Base-by-base conservation (phyloP, 53 echinoderm and acorn worm genomes). In the Hippasteria phrygiana region DNA sequence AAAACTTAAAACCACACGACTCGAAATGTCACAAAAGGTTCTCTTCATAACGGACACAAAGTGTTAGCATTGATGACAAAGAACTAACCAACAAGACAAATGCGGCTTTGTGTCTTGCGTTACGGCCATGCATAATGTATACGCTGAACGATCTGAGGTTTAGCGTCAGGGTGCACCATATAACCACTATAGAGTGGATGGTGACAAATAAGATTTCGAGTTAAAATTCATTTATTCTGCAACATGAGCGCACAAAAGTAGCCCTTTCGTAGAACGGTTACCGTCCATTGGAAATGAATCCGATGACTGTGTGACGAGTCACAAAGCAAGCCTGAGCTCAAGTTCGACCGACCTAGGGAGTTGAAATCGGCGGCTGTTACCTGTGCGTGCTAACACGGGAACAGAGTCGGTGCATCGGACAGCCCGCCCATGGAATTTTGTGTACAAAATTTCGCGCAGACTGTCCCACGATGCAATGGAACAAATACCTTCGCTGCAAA, bases 11-110 rank as follows among this genome's bases (percentile, higher is more conserved):
- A 36, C 73, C 73, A 36, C 69, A 9, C 43, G 41, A 7, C n/a
- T 26, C 43, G 5, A 22, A 26, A 73, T 43, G 26, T 41, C 42
- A 79, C 55, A 56, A 79, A 59, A 39, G 39, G 39, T 24, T 79
- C 62, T 41, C 24, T 79, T 79, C 62, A 40, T 55, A 59, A 40
- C 5, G 41, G 26, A 79, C n/a, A 62, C 62, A 79, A 59, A 59
- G 29, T 27, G 41, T 56, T 39, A 0, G 39, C 28, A 59, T 79
- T 59, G 59, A 79, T 79, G 53, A 77, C 77, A 77, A 76, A 7
- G 41, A 40, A n/a, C 13, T 22, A 62, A 79, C 62, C 79, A 26
- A 38, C 51, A 38, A 79, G 33, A 79, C 62, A 79, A 62, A 79
- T 24, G 62, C 7, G 55, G 8, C 79, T 35, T 77, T 53, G 59